Evolutionary conservation across 2,113 vertebrate genomes (phyloP), one percentile per base, ranked within the genome.

Genomic region (Melospiza georgiana): DNA sequence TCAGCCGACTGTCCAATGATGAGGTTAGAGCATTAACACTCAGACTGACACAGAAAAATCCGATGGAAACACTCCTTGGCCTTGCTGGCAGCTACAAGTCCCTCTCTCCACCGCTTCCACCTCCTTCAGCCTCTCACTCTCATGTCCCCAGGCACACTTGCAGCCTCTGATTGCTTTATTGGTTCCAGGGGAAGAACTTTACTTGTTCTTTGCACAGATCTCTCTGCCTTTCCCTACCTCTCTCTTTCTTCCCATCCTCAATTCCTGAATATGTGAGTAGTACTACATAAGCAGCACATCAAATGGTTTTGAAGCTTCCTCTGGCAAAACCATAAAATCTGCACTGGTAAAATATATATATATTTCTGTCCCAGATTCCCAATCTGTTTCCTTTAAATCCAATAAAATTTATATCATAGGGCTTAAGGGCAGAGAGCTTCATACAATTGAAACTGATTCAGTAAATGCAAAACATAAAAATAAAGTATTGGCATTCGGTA

Each of bases 341-440:
- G 77, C 41, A 35, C 62, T 90, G 72, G 57, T 68, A 77, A 83
- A 61, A 96, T 62, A 83, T 39, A 94, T 77, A 71, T 94, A 46
- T 92, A 94, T 82, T 96, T 96, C 79, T 93, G 33, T 75, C 95
- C 92, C 95, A 94, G 93, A 96, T 97, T 98, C 96, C 76, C 97
- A 97, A 97, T 98, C 95, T 98, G 97, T 97, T 98, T 98, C 86
- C 77, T 97, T 96, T 98, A 97, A 98, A 98, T 78, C 86, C 95
- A 97, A 73, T 95, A 96, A 96, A 96, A 94, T 95, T 82, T 95
- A 69, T 90, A 89, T 96, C 96, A 79, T 67, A 84, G 62, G 30
- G 96, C 96, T 96, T 94, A 89, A 89, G 96, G 96, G 96, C 84
- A 96, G 68, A 91, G 65, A 93, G 74, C 78, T 97, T 96, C 95